Percentiles rank a stretch among this genome's conserved stretches.
Conservation (phyloP, 1,140 invertebrate genomes). For the Pseudomyrmex sp. region DNA sequence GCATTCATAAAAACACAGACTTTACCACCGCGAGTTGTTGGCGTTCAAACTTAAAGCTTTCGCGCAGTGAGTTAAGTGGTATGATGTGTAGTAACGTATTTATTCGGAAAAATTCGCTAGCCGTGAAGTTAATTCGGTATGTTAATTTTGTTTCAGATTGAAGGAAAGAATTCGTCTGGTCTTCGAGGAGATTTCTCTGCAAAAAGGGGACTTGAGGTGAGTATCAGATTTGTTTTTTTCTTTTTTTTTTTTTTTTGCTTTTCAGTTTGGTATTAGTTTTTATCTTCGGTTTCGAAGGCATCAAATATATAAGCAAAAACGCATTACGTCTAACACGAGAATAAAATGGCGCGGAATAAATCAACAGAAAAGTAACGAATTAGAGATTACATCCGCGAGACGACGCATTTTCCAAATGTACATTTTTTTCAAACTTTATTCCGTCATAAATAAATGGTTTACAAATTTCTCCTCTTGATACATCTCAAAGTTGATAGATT, state of each 20-base stretch:
- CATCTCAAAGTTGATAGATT: constrained; percentile 50
- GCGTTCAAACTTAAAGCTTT: constrained; percentile 5
- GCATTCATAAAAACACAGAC: constrained; percentile 49
- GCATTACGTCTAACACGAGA: neutral
- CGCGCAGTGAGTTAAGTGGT: constrained; percentile 11
- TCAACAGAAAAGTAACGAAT: neutral
- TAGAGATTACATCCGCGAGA: constrained; percentile 12
- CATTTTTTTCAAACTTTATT: constrained; percentile 16
- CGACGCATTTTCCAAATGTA: neutral
- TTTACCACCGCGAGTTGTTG: constrained; percentile 41
- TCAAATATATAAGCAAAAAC: neutral
- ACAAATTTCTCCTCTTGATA: constrained; percentile 35
- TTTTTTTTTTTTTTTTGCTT: neutral
- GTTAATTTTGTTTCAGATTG: constrained; percentile 85
- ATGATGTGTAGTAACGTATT: neutral
- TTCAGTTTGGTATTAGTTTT: too few relatives aligned
- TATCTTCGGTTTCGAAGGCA: neutral
- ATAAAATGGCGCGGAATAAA: neutral
- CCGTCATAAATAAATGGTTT: constrained; percentile 44
- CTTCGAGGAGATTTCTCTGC: too few relatives aligned
- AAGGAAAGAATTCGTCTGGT: constrained; percentile 83
- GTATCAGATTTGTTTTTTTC: constrained; percentile 74
- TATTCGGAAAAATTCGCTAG: neutral
- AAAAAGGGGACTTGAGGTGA: too few relatives aligned
- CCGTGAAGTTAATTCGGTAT: neutral